Conservation (phyloP, 2,797 vertebrate species). For the Cercopithecus neglectus region DNA sequence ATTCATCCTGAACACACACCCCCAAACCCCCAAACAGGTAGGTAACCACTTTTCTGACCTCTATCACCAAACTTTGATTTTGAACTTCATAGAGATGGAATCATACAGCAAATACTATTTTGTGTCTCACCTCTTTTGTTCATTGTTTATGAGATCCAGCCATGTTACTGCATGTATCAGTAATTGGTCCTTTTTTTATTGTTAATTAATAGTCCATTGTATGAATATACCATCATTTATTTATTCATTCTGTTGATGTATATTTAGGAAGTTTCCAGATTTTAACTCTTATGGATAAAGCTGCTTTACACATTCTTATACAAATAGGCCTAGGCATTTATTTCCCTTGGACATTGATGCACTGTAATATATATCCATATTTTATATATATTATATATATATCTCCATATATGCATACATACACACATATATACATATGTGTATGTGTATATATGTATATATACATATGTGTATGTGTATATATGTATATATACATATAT, state of each 20-base stretch:
- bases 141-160: background rate
- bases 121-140: background rate
- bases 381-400: background rate
- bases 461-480: background rate
- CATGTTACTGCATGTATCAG: background rate
- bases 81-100: conserved; percentile 22
- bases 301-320: background rate
- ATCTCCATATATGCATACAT: background rate
- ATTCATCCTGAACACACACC: background rate
- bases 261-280: background rate
- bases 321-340: background rate
- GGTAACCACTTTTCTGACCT: background rate
- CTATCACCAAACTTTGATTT: background rate
- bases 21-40: background rate
- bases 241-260: background rate
- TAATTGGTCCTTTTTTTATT: conserved; percentile 19
- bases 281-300: conserved; percentile 39
- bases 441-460: no score
- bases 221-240: background rate
- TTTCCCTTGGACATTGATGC: background rate
- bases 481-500: fast-evolving
- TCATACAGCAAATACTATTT: background rate
- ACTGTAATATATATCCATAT: background rate
- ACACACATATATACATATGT: no score
- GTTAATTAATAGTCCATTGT: background rate